Conservation (phyloP, 2,113 vertebrate genomes). For the Calyptomena viridis region DNA sequence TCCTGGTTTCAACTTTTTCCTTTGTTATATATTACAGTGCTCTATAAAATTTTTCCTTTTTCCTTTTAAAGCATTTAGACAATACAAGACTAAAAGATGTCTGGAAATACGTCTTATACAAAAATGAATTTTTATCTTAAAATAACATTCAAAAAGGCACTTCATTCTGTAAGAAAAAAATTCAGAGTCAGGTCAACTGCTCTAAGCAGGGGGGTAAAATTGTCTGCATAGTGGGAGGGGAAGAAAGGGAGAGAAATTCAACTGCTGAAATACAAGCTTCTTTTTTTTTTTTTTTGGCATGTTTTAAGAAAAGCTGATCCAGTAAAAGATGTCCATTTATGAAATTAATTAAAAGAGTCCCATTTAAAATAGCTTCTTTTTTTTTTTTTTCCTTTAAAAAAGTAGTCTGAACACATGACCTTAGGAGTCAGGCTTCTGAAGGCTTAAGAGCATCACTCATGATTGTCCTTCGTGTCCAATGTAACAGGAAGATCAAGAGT, state of each 20-base stretch:
- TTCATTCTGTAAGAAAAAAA: slow-evolving; percentile 88
- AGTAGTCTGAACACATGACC: slow-evolving; percentile 64
- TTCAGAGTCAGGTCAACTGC: slow-evolving; percentile 88
- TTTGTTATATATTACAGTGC: slow-evolving; percentile 73
- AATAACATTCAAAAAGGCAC: slow-evolving; percentile 96
- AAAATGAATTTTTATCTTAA: slow-evolving; percentile 87
- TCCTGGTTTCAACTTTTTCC: slow-evolving; percentile 52
- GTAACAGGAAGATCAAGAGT: slow-evolving; percentile 66
- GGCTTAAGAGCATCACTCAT: slow-evolving; percentile 62
- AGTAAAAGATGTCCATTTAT: slow-evolving; percentile 76
- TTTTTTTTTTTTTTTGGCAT: slow-evolving; percentile 81
- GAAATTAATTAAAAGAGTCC: slow-evolving; percentile 81
- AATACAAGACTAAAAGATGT: slow-evolving; percentile 86
- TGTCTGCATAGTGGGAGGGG: slow-evolving; percentile 78
- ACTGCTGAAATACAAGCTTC: slow-evolving; percentile 79
- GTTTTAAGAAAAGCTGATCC: slow-evolving; percentile 80
- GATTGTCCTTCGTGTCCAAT: slow-evolving; percentile 67
- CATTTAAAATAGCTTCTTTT: slow-evolving; percentile 76
- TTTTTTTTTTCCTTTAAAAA: slow-evolving; percentile 46
- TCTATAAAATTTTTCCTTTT: slow-evolving; percentile 79
- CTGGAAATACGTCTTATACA: slow-evolving; percentile 86
- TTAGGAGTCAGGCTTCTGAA: slow-evolving; percentile 63
- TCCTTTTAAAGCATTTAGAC: slow-evolving; percentile 78
- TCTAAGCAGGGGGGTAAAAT: slow-evolving; percentile 70
- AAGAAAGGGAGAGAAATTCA: slow-evolving; percentile 60